phyloP scores from a whole-genome alignment of 2,113 vertebrate species.

The Lepisosteus osseus region DNA sequence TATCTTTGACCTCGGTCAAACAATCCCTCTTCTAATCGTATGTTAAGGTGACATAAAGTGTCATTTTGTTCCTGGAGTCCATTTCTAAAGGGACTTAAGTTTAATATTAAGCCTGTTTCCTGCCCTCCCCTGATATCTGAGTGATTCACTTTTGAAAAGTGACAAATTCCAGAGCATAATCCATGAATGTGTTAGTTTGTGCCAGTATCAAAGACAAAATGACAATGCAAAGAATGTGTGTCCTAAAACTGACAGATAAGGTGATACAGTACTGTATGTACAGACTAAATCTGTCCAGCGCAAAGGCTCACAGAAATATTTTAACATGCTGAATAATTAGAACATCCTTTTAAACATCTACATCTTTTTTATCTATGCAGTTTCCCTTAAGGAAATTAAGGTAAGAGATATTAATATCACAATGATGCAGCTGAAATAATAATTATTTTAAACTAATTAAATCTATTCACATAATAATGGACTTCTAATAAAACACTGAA shows the following conservation, averaged over 20 bases:
- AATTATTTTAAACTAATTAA: too few relatives aligned
- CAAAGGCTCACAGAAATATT: too few relatives aligned
- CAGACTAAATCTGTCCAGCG: constrained; percentile 12
- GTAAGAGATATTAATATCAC: too few relatives aligned
- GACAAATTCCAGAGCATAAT: constrained; percentile 60
- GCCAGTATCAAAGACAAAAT: constrained; percentile 44
- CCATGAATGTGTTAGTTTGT: constrained; percentile 59
- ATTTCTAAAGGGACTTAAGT: constrained; percentile 74
- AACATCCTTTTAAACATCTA: constrained; percentile 25
- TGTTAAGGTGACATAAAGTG: constrained; percentile 53
- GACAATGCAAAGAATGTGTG: constrained; percentile 46
- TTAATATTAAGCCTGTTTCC: constrained; percentile 65
- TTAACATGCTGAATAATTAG: constrained; percentile 30
- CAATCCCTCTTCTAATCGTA: constrained; percentile 52
- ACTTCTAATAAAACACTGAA: too few relatives aligned
- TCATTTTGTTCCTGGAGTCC: constrained; percentile 64
- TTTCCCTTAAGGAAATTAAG: too few relatives aligned
- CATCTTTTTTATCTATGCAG: too few relatives aligned
- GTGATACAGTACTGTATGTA: constrained; percentile 49
- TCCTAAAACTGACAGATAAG: constrained; percentile 51
- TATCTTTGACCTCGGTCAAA: constrained; percentile 74
- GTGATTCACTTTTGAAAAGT: constrained; percentile 69
- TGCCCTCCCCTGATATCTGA: constrained; percentile 49
- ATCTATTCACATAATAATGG: too few relatives aligned
- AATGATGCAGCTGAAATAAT: too few relatives aligned